A percentile compares a stretch with the other conserved stretches of the same genome.
phyloP scores from a whole-genome alignment of 2,113 vertebrate species.

The Corvus hawaiiensis region DNA sequence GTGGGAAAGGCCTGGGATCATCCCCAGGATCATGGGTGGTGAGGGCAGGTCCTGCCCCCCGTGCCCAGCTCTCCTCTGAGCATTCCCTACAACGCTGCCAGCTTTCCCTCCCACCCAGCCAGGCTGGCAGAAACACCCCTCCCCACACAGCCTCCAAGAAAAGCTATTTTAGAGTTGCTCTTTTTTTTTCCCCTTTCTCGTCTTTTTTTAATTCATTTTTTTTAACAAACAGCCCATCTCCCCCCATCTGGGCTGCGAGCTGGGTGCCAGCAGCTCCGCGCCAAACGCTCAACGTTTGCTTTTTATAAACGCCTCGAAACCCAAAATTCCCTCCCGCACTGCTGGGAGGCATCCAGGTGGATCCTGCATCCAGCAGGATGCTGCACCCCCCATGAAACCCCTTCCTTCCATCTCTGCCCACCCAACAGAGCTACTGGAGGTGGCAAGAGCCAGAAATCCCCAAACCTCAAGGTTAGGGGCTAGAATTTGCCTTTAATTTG shows the following conservation, averaged over 20 bases:
- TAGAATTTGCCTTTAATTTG: slow-evolving; percentile 28
- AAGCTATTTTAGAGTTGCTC: slow-evolving; percentile 46
- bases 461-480: not conserved
- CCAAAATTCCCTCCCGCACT: not conserved
- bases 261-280: slow-evolving; percentile 24
- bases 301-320: not conserved
- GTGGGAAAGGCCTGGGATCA: not conserved
- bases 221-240: not conserved
- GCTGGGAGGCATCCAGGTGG: not conserved
- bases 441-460: not conserved
- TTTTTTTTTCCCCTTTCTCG: not conserved
- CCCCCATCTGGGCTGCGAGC: slow-evolving; percentile 51
- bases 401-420: not conserved
- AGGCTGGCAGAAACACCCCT: not conserved
- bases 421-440: not conserved
- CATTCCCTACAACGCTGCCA: not conserved
- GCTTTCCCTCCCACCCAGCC: slow-evolving; percentile 1
- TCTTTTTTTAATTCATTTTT: not conserved
- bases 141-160: not conserved
- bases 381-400: not conserved
- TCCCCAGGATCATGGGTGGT: accelerated
- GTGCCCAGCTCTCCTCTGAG: not conserved
- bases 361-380: not conserved
- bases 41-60: not conserved
- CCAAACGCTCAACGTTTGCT: not conserved